Base-by-base conservation (phyloP, 2,797 vertebrate species). In the Sebastes paucispinis region DNA sequence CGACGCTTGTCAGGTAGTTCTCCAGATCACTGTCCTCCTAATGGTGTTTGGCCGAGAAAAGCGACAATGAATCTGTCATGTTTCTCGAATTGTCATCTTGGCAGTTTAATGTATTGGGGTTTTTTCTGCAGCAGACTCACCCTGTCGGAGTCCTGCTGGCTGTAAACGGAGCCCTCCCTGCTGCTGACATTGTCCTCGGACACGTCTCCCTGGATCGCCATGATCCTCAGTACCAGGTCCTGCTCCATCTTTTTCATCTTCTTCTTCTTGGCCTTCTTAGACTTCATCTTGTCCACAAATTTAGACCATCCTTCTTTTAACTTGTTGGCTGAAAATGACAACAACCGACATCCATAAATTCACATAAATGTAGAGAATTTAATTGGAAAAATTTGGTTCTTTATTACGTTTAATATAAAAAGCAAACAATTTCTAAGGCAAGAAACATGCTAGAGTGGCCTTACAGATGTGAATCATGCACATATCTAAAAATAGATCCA, bases 21-120 rank as follows among this genome's bases (percentile, higher is more conserved):
- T 95, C 91, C 50, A 83, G 71, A 92, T 95, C 93, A 18, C 85
- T 89, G 79, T 93, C 94, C 27, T 91, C 94, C 95, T 95, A 87
- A 84, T 57, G 22, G 54, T 4, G 65, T 90, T 87, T 74, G 57
- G 58, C 29, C 78, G 24, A 50, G 29, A 24, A 67, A 82, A 79
- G 20, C 8, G 20, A 57, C 63, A 86, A 75, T 71, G 50, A 81
- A 64, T 83, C 32, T 39, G 78, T 87, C 78, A 77, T 24, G 43
- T 80, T 83, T 80, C 58, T 73, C 47, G 84, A 86, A 67, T 20
- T 12, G 32, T 18, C 7, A 27, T 54, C 50, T 72, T 59, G 63
- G 13, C 22, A 14, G 43, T 89, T 60, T 72, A 22, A 77, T 36
- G 36, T 11, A 57, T 3, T 31, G 27, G 0, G 4, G 11, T 18